Evolutionary conservation across 2,888 invertebrate genomes (phyloP).

Genomic region (Phorcus lineatus): DNA sequence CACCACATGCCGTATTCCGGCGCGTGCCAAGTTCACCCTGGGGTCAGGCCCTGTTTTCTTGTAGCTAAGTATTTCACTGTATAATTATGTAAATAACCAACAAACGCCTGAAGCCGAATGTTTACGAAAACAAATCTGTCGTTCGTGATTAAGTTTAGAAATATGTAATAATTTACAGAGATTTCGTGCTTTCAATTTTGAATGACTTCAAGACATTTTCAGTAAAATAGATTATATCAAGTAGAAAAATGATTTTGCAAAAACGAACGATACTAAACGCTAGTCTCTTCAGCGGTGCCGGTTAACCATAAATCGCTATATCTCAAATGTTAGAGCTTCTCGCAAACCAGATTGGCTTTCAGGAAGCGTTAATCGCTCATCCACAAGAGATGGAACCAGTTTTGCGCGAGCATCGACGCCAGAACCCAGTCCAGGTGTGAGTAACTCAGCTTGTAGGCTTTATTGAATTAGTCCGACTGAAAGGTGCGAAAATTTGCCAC

Average conservation of each 20-base stretch:
- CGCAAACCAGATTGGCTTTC: conserved; percentile 18
- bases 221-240: too few relatives aligned
- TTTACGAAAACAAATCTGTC: too few relatives aligned
- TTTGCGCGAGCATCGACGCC: conserved; percentile 13
- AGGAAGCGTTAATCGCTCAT: conserved; percentile 4
- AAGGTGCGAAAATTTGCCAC: conserved; percentile 58
- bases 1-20: neutral
- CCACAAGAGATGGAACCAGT: conserved; percentile 5
- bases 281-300: neutral
- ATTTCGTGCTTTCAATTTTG: too few relatives aligned
- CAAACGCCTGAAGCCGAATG: too few relatives aligned
- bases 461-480: conserved; percentile 53
- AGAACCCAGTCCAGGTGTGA: conserved; percentile 14
- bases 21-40: neutral
- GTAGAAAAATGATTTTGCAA: too few relatives aligned
- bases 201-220: too few relatives aligned
- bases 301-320: conserved; percentile 9
- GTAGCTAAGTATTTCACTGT: too few relatives aligned
- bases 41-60: too few relatives aligned
- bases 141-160: too few relatives aligned
- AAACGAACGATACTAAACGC: too few relatives aligned
- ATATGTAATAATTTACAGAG: too few relatives aligned
- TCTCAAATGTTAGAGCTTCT: neutral
- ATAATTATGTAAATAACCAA: too few relatives aligned
- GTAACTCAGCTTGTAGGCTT: conserved; percentile 36